Base-by-base conservation (phyloP, 2,797 vertebrate genomes). In the Oceanodroma leucorhoa region DNA sequence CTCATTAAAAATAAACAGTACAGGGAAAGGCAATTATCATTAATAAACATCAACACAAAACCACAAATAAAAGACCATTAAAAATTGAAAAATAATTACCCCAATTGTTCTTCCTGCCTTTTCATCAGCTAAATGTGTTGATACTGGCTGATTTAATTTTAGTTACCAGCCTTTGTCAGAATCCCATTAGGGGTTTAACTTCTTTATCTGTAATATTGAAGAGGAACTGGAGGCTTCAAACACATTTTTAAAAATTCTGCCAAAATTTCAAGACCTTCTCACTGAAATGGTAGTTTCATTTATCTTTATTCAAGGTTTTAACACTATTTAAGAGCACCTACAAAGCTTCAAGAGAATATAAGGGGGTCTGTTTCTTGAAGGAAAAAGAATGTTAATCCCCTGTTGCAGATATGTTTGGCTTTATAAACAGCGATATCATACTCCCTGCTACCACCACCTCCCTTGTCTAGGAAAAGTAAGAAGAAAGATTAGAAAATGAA, bases 1-100 rank as follows among this genome's bases (percentile, higher is more conserved):
- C 61, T 96, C 69, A 95, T 96, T 97, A 97, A 96, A 98, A 97
- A 96, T 86, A 94, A 97, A 96, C 53, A 71, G 51, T 86, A 78
- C 46, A 57, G 32, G 29, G 43, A 95, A 86, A 97, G 27, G 55
- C 32, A 95, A 96, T 97, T 95, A 96, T 73, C 90, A 93, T 95
- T 95, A 95, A 95, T 71, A 97, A 97, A 90, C 54, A 95, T 41
- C 38, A 79, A 64, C 66, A 93, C 45, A 91, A 95, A 96, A 96
- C 43, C 8, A 87, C 34, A 95, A 95, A 96, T 93, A 95, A 77
- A 90, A 62, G 34, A n/a, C 21, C 51, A 89, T 90, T 95, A 96
- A 92, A 96, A 96, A 9, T 6, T 51, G 79, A 87, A 96, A 97
- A 96, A 95, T 88, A 75, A 57, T 80, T 89, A 53, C 43, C 24